Percentiles rank a stretch among this genome's conserved stretches.
Conservation (phyloP, 2,888 invertebrate genomes). For the Julus scanicus region DNA sequence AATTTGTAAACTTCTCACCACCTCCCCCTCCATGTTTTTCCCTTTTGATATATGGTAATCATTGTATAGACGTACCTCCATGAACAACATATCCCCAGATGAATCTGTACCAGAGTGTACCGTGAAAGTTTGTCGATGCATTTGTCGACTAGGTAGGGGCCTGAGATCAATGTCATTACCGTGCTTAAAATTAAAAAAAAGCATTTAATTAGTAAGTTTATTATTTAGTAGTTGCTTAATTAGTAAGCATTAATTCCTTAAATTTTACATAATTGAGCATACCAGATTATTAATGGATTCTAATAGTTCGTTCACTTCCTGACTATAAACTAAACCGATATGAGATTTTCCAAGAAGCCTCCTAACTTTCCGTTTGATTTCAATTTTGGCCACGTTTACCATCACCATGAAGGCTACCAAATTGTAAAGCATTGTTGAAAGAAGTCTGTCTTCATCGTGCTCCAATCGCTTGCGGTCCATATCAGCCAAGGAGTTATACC, state of each 20-base stretch:
- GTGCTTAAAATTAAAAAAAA: slow-evolving; percentile 73
- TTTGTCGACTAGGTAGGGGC: slow-evolving; percentile 91
- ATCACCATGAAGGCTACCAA: slow-evolving; percentile 95
- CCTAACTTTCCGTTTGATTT: slow-evolving; percentile 86
- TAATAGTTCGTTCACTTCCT: slow-evolving; percentile 95
- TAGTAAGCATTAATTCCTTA: too few relatives aligned
- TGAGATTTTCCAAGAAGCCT: slow-evolving; percentile 97
- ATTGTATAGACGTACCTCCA: slow-evolving; percentile 67
- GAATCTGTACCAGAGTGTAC: slow-evolving; percentile 97
- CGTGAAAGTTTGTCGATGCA: slow-evolving; percentile 97
- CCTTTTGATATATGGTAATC: not conserved
- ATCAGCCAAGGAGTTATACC: slow-evolving; percentile 90
- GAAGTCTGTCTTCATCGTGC: slow-evolving; percentile 94
- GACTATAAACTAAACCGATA: slow-evolving; percentile 96
- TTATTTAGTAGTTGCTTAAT: too few relatives aligned
- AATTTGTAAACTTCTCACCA: too few relatives aligned
- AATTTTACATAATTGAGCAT: not conserved
- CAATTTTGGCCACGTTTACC: slow-evolving; percentile 85
- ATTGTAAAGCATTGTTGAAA: slow-evolving; percentile 96
- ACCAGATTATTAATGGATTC: slow-evolving; percentile 95
- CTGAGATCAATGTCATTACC: slow-evolving; percentile 98
- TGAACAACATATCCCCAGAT: slow-evolving; percentile 75
- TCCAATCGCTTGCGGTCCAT: slow-evolving; percentile 94
- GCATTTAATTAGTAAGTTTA: not conserved
- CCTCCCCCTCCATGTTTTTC: too few relatives aligned